Base-by-base conservation (phyloP, 2,113 vertebrate genomes). In the Oceanites oceanicus region DNA sequence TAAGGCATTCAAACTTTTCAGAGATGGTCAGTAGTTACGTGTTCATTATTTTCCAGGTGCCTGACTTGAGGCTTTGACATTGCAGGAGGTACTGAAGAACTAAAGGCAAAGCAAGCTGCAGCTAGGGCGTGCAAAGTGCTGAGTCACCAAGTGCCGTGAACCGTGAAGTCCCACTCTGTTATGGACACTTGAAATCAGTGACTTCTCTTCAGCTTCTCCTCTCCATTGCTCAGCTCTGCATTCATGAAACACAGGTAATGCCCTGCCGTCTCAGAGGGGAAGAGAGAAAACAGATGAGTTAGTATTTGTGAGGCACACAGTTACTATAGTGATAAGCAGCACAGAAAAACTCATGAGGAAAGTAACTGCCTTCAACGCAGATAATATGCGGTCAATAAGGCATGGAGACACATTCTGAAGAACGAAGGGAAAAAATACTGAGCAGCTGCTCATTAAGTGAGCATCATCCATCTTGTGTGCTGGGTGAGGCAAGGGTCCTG, bases 321-420 rank as follows among this genome's bases (percentile, higher is more conserved):
- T 95, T 95, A 97, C 95, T 96, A 95, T 95, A 96, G 94, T 23
- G 26, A 95, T 96, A 71, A 86, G 88, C 83, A 75, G 67, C 67
- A 81, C 79, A 65, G 76, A 49, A 94, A 86, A 91, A 86, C 82
- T 93, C 91, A 67, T 8, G 65, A 95, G 92, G 83, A 68, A 95
- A 88, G 86, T 94, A 95, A 95, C 89, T 94, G 83, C 80, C 52
- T 92, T 93, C 79, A 68, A 45, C 2, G 2, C 4, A 15, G 88
- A 88, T 32, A 56, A 70, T 42, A 20, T 49, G 52, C 80, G 95
- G 86, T n/a, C 88, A 92, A 68, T 88, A 96, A 93, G 63, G 76
- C 91, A 78, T 4, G 30, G 79, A 93, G 76, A 71, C 44, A 73
- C 42, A 25, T 68, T 88, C 52, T 1, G 7, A 93, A 86, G 52